phyloP scores from a whole-genome alignment of 2,888 invertebrate species.

The Cheilosia variabilis region DNA sequence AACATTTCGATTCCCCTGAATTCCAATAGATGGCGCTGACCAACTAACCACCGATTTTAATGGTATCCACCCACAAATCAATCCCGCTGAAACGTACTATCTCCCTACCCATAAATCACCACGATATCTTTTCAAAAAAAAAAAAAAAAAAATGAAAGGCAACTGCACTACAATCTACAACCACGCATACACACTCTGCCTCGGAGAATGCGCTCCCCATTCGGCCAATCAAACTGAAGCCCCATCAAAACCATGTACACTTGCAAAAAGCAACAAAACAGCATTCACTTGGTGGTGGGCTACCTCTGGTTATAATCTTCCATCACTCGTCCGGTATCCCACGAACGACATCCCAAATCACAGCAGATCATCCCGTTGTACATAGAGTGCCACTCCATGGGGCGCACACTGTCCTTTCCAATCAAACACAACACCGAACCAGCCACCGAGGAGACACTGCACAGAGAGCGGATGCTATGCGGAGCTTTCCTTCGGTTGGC shows the following conservation, averaged over 20 bases:
- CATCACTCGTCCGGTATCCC: slow-evolving; percentile 67
- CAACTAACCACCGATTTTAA: not conserved
- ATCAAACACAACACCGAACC: slow-evolving; percentile 53
- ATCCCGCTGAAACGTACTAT: not conserved
- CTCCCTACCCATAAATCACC: slow-evolving; percentile 5
- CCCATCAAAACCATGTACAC: slow-evolving; percentile 49
- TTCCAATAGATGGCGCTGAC: not conserved
- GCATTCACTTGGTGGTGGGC: slow-evolving; percentile 14
- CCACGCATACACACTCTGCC: not conserved
- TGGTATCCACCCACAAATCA: slow-evolving; percentile 18
- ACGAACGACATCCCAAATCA: slow-evolving; percentile 64
- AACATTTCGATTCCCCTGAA: no score
- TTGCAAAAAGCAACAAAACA: slow-evolving; percentile 38
- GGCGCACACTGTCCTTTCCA: slow-evolving; percentile 50
- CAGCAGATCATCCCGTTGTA: slow-evolving; percentile 62
- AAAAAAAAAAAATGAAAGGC: not conserved
- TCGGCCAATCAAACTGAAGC: slow-evolving; percentile 67
- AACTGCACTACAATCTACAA: slow-evolving; percentile 7
- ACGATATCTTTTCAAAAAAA: slow-evolving; percentile 10
- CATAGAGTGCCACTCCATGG: slow-evolving; percentile 10
- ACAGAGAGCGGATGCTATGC: slow-evolving; percentile 27
- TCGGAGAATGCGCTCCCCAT: slow-evolving; percentile 62
- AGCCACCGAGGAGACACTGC: slow-evolving; percentile 29
- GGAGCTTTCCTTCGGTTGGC: slow-evolving; percentile 66
- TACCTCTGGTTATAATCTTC: slow-evolving; percentile 63